These are phyloP conservation scores for Coelopa frigida DNA, from an alignment of 1,140 invertebrate genomes.

Conservation along the genomic window DNA sequence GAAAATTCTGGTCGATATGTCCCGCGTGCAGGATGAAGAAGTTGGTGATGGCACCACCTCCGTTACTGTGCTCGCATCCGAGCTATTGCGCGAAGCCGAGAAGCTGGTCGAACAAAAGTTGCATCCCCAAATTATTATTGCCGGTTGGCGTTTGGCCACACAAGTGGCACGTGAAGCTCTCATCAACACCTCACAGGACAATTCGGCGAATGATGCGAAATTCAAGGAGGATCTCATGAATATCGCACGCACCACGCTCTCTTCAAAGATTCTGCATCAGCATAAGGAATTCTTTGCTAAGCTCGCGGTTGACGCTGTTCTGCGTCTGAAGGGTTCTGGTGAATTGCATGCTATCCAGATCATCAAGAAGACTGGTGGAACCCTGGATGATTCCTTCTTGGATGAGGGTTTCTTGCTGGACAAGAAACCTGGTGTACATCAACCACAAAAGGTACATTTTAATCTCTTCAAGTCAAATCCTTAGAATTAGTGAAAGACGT, in stretches of 20 bases:
- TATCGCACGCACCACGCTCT: constrained; percentile 94
- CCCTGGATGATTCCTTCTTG: constrained; percentile 89
- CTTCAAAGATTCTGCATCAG: constrained; percentile 96
- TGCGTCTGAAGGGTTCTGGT: constrained; percentile 91
- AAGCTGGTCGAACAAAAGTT: constrained; percentile 89
- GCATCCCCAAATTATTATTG: constrained; percentile 96
- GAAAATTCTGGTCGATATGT: constrained; percentile 98
- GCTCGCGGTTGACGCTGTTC: constrained; percentile 89
- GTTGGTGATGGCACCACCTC: constrained; percentile 99
- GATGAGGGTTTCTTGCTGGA: constrained; percentile 98
- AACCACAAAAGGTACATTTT: constrained; percentile 60
- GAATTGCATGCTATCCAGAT: constrained; percentile 96
- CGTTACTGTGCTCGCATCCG: constrained; percentile 93
- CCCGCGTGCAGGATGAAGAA: constrained; percentile 98
- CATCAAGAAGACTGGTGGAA: constrained; percentile 92
- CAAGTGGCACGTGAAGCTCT: constrained; percentile 78
- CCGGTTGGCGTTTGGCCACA: constrained; percentile 86
- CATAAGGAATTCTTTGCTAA: constrained; percentile 96
- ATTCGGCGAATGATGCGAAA: constrained; percentile 69
- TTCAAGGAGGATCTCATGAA: constrained; percentile 90
- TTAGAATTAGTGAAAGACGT: background rate
- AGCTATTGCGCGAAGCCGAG: constrained; percentile 93
- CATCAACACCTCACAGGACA: constrained; percentile 66
- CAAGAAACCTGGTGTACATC: constrained; percentile 88
- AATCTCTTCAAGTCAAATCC: background rate